A percentile compares a stretch with the other conserved stretches of the same genome.
Conservation (phyloP, 2,888 invertebrate genomes). For the Watsonalla cultraria region DNA sequence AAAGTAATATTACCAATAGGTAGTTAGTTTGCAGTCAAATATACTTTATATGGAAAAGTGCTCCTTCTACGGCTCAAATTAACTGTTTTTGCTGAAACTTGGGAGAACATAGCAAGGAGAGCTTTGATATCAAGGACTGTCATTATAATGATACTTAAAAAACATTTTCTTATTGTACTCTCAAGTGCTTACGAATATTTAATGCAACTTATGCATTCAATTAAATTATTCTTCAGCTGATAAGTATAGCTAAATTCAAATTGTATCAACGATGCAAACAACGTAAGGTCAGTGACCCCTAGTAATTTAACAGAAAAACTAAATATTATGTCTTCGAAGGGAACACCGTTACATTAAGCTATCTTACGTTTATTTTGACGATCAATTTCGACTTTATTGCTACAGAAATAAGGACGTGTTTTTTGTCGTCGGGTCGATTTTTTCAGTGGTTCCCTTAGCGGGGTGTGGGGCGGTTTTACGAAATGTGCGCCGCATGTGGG, state of each 20-base stretch:
- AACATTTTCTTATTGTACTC: no score
- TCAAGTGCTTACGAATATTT: neutral
- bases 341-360: conserved; percentile 16
- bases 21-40: no score
- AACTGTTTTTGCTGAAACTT: no score
- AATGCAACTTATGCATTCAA: neutral
- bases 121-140: no score
- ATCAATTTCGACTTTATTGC: conserved; percentile 19
- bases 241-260: conserved; percentile 12
- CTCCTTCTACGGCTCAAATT: no score
- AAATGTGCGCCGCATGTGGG: conserved; percentile 69
- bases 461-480: conserved; percentile 48
- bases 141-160: no score
- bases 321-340: conserved; percentile 27
- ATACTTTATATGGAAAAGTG: no score
- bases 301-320: conserved; percentile 29
- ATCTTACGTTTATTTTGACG: conserved; percentile 15
- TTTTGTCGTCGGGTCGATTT: conserved; percentile 43
- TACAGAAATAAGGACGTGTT: conserved; percentile 29
- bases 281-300: conserved; percentile 43
- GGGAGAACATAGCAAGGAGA: no score
- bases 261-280: conserved; percentile 6
- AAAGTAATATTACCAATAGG: no score
- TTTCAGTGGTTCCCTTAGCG: conserved; percentile 65
- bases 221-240: neutral